Percentiles rank a stretch among this genome's conserved stretches.
Evolutionary conservation across 2,888 invertebrate species (phyloP).

Genomic region (Schizotus pectinicornis): DNA sequence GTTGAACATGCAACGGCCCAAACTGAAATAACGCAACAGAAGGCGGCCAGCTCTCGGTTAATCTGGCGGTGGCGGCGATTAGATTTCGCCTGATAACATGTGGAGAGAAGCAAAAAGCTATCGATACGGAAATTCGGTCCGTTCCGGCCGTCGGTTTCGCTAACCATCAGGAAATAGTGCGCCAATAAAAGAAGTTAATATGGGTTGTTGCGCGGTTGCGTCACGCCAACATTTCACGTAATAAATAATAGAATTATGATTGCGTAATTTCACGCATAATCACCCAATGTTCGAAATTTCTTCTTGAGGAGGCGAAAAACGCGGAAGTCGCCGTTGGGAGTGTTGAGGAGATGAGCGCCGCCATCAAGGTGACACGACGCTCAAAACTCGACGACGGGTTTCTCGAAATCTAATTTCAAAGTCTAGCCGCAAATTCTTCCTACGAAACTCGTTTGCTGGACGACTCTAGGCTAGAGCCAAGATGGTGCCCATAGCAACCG

Average conservation of each 20-base stretch:
- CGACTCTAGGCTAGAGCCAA: constrained; percentile 25
- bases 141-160: constrained; percentile 33
- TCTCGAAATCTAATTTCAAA: constrained; percentile 23
- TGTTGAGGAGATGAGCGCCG: no score
- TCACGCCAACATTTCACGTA: constrained; percentile 11
- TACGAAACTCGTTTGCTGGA: constrained; percentile 28
- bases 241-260: constrained; percentile 21
- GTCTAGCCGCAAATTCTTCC: constrained; percentile 28
- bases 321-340: no score
- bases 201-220: constrained; percentile 19
- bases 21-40: constrained; percentile 16
- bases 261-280: constrained; percentile 27
- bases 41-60: constrained; percentile 24
- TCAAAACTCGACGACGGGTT: constrained; percentile 16
- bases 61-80: constrained; percentile 2
- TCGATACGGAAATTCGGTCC: constrained; percentile 12
- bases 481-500: constrained; percentile 28
- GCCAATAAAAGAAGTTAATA: constrained; percentile 37
- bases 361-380: no score
- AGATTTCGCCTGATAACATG: no score
- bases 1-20: constrained; percentile 34
- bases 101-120: no score
- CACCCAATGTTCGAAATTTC: constrained; percentile 10
- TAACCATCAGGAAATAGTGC: constrained; percentile 38
- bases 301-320: no score